A percentile compares a stretch with the other conserved stretches of the same genome.
Conservation (phyloP, 2,113 vertebrate genomes). For the Probosciger aterrimus region DNA sequence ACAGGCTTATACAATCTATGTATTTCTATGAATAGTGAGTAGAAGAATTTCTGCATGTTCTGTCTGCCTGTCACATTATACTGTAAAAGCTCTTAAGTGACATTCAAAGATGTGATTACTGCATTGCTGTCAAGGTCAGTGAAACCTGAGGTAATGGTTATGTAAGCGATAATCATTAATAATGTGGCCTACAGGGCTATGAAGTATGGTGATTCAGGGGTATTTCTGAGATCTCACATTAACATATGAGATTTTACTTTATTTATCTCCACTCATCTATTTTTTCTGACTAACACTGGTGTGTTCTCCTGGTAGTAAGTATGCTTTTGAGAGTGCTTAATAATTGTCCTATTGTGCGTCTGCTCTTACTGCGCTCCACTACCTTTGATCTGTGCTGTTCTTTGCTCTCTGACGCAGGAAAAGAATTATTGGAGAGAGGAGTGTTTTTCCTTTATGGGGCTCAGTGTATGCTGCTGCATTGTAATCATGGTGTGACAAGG, state of each 20-base stretch:
- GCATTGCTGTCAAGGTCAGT: not conserved
- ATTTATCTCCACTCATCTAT: not conserved
- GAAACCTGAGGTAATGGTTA: constrained; percentile 41
- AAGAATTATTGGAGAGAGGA: not conserved
- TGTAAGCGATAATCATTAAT: not conserved
- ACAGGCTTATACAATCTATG: not conserved
- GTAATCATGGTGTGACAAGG: not conserved
- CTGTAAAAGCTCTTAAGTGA: not conserved
- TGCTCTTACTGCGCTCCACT: not conserved
- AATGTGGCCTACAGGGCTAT: not conserved
- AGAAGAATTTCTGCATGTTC: not conserved
- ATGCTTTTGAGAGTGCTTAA: not conserved
- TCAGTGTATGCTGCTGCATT: not conserved
- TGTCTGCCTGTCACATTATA: not conserved
- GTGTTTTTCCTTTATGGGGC: not conserved
- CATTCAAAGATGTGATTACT: constrained; percentile 5
- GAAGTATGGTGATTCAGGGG: not conserved
- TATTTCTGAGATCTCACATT: not conserved
- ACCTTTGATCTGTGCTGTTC: not conserved
- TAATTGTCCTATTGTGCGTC: not conserved
- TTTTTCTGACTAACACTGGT: not conserved
- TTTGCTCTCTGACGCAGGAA: not conserved
- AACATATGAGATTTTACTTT: not conserved
- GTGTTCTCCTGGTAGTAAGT: not conserved
- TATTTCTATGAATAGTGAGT: not conserved